Base-by-base conservation (phyloP, 2,113 vertebrate species). In the Emydura subglobosa region DNA sequence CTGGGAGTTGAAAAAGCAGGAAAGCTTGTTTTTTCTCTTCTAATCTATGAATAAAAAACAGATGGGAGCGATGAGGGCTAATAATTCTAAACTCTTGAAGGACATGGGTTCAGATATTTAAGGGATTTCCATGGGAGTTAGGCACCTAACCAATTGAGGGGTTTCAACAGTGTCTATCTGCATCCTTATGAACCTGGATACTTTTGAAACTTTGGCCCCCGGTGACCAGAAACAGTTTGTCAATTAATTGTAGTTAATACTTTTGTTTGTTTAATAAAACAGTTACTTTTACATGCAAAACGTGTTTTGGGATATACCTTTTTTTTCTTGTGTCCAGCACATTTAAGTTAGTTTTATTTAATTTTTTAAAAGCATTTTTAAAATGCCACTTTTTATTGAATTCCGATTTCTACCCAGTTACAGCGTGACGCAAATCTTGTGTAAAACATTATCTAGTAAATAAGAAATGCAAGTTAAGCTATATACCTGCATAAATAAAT, bases 281-380 rank as follows among this genome's bases (percentile, higher is more conserved):
- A 89, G 94, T 90, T 94, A 81, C 85, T 95, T 91, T 76, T 87
- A 93, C 96, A 79, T 92, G 86, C 12, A 29, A 80, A 95, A 89
- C 92, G 85, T 44, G 83, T 85, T 83, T 95, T 83, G 79, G 44
- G 3, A 83, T 86, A 68, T 87, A 72, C 88, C 88, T 13, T 7
- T 6, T 14, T 31, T 2, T 6, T 1, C 0, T 16, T 0, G n/a
- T 51, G 91, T 88, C 91, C 59, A 50, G 91, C 91, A 95, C 85
- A 85, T 95, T 97, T 93, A 89, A 94, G 90, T 89, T 90, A 74
- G 87, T 81, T 86, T 96, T 97, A 95, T 97, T 91, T 96, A 95
- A 96, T 96, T 96, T 96, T 96, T 97, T 95, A 96, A 90, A 53
- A 7, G 86, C 57, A 95, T 59, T 95, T 97, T 96, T 94, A n/a